A percentile compares a stretch with the other conserved stretches of the same genome.
phyloP scores from a whole-genome alignment of 2,888 invertebrate genomes.

The Ormyrus thymus region DNA sequence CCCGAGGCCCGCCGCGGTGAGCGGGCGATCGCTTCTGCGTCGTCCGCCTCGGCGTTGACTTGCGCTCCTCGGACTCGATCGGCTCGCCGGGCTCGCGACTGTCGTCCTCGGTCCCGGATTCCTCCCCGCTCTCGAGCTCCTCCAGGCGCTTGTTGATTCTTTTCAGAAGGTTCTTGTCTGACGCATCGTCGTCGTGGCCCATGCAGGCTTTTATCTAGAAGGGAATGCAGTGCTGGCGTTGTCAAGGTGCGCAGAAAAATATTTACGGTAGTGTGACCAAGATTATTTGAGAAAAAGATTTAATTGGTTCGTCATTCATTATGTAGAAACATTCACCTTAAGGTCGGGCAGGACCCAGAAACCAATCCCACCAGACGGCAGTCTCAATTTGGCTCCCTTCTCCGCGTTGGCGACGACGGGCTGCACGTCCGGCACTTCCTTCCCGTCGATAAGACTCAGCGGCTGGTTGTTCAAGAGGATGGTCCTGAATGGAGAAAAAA shows the following conservation, averaged over 20 bases:
- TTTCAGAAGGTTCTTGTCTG: slow-evolving; percentile 56
- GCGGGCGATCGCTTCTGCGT: background rate
- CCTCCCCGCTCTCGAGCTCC: slow-evolving; percentile 54
- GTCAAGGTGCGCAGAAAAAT: background rate
- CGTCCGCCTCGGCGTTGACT: background rate
- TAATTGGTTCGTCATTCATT: background rate
- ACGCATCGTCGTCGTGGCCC: slow-evolving; percentile 56
- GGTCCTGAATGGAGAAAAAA: slow-evolving; percentile 73
- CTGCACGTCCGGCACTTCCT: slow-evolving; percentile 74
- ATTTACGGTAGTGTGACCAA: too few species aligned
- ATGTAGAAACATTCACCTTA: slow-evolving; percentile 74
- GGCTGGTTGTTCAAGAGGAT: slow-evolving; percentile 81
- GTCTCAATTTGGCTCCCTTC: slow-evolving; percentile 77
- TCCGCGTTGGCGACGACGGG: slow-evolving; percentile 77
- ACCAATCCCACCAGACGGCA: slow-evolving; percentile 83
- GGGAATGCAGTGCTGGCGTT: background rate
- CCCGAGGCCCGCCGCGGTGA: slow-evolving; percentile 23
- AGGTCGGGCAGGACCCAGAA: slow-evolving; percentile 86
- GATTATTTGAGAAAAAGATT: slow-evolving; percentile 4
- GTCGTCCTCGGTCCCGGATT: slow-evolving; percentile 47
- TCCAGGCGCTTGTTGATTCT: slow-evolving; percentile 58
- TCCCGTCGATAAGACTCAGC: slow-evolving; percentile 78
- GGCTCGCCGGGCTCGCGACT: background rate
- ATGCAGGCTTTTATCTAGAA: slow-evolving; percentile 65
- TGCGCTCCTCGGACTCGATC: slow-evolving; percentile 30